Base-by-base conservation (phyloP, 2,113 vertebrate species). In the Myxocyprinus asiaticus region DNA sequence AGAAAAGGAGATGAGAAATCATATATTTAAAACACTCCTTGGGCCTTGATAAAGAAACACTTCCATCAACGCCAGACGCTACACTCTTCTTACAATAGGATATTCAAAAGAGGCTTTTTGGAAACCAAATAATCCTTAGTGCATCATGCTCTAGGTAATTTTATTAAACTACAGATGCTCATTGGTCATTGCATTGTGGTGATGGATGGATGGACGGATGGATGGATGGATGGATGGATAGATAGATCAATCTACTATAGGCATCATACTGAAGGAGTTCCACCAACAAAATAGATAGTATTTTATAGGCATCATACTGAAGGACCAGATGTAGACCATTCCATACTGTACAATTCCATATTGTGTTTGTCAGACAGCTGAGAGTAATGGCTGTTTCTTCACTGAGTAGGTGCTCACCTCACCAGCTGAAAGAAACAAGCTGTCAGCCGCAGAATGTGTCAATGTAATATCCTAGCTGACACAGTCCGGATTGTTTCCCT, bases 381-480 rank as follows among this genome's bases (percentile, higher is more conserved):
- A 78, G 82, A 14, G 33, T 83, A 61, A 64, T 59, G 65, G 58
- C 77, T 75, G 72, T 84, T 77, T 78, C 67, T 48, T 14, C 33
- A 84, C 86, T 86, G 86, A 86, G 67, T 56, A 33, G 42, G 75
- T 70, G 66, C 73, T 83, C 85, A 86, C 85, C 86, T 90, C 86
- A 67, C 86, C 88, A 89, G 89, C 88, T 87, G 89, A 89, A 72
- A 89, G 85, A 48, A 84, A 91, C 91, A 87, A 86, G 87, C 88
- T 93, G 90, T 90, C 92, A 90, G 86, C 81, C 15, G 75, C 76
- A 47, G 88, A 88, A 89, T 85, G 87, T 91, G 91, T 91, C 90
- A 90, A 89, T 90, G 90, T 88, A 91, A 92, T 94, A 92, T 92
- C 86, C 88, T 88, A 83, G 86, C 85, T 93, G 92, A 93, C 91